Conservation (phyloP, 2,113 vertebrate genomes). For the Oostethus manadensis region DNA sequence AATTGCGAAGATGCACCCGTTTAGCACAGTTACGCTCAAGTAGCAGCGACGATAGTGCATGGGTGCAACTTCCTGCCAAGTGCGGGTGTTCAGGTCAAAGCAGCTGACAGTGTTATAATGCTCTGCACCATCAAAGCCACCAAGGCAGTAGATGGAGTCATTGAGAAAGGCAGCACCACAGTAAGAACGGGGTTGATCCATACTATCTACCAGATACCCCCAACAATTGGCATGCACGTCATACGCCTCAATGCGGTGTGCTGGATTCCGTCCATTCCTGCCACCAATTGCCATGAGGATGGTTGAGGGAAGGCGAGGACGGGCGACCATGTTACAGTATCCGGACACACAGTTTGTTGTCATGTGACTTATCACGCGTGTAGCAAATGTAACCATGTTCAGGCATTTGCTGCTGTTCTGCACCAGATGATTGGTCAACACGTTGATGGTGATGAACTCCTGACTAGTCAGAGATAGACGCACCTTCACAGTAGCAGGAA, state of each 20-base stretch:
- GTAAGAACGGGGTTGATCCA: slow-evolving; percentile 12
- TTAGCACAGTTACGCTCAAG: slow-evolving; percentile 33
- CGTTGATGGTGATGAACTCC: background rate
- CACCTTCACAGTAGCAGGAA: slow-evolving; percentile 18
- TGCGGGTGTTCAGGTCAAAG: slow-evolving; percentile 8
- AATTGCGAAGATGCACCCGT: slow-evolving; percentile 37
- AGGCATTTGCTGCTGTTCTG: background rate
- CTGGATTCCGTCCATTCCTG: background rate
- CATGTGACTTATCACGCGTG: fast-evolving
- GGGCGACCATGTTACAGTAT: background rate
- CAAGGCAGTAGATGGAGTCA: slow-evolving; percentile 34
- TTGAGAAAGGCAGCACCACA: slow-evolving; percentile 28
- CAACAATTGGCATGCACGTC: slow-evolving; percentile 15
- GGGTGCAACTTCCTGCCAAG: slow-evolving; percentile 30
- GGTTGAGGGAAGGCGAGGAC: slow-evolving; percentile 37
- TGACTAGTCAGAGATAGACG: background rate
- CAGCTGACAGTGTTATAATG: slow-evolving; percentile 17
- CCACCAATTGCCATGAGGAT: slow-evolving; percentile 43
- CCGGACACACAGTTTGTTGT: fast-evolving
- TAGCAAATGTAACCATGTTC: background rate
- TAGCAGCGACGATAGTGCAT: slow-evolving; percentile 40
- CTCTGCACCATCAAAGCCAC: slow-evolving; percentile 29
- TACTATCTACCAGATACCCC: background rate
- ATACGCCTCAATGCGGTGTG: slow-evolving; percentile 13
- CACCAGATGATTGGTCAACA: slow-evolving; percentile 24